Base-by-base conservation (phyloP, 2,797 vertebrate genomes). In the Cetoscarus ocellatus region DNA sequence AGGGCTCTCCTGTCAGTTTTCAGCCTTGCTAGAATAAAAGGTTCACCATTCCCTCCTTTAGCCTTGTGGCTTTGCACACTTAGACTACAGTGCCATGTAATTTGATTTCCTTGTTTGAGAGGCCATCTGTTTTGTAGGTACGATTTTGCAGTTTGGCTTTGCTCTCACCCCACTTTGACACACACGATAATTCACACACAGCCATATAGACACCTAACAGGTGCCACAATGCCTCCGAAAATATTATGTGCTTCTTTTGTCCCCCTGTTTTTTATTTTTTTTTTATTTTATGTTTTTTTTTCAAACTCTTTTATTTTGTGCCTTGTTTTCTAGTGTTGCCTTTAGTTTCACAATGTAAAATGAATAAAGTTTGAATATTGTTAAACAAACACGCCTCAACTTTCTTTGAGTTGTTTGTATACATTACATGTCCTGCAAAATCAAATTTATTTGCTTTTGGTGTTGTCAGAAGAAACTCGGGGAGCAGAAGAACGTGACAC, bases 301-400 rank as follows among this genome's bases (percentile, higher is more conserved):
- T 76, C 62, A 70, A 70, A 61, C 47, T 27, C 81, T 81, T 74
- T 68, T 62, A 65, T 62, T 73, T 61, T 73, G 89, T 87, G 71
- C 75, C 83, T 87, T 73, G 66, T 85, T 60, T 88, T 86, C 83
- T 87, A 79, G 84, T 94, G 92, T 90, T 90, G 79, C 89, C 82
- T 90, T 92, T 92, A 90, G 86, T 91, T 94, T 93, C 83, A 92
- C 87, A 69, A 92, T 93, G 90, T 94, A 90, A 86, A 92, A 91
- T 86, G 86, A 93, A 93, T 93, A 94, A 94, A 94, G 90, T 93
- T 93, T 92, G 82, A 89, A 90, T 89, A 90, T 92, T 93, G 89
- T 92, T 88, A 83, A 92, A 92, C 80, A 67, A 80, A 69, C 62
- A 13, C 3, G 13, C 44, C 59, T 38, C 42, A 40, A 36, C 55